Evolutionary conservation across 2,888 invertebrate genomes (phyloP).

Genomic region (Polyommatus icarus): DNA sequence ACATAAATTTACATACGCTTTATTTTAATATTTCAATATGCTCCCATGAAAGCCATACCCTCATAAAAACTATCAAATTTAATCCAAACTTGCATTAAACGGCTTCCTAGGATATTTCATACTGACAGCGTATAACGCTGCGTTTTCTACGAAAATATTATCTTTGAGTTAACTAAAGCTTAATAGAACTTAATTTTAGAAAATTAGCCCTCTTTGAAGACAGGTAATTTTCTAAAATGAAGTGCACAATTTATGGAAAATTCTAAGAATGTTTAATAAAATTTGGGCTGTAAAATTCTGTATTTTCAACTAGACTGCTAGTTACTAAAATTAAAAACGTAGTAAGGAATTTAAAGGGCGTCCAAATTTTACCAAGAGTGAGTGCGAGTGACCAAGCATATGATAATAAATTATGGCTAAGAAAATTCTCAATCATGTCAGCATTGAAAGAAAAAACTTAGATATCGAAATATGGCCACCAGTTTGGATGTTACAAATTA

Average conservation of each 20-base stretch:
- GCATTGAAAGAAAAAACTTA: no score
- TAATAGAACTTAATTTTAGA: background rate
- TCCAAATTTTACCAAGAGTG: no score
- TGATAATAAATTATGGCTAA: no score
- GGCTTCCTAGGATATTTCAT: background rate
- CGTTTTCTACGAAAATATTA: background rate
- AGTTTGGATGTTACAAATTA: no score
- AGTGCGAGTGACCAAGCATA: no score
- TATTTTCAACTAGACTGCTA: background rate
- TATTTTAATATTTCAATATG: background rate
- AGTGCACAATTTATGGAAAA: background rate
- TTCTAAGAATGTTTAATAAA: background rate
- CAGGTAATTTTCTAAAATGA: background rate
- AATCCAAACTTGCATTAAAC: background rate
- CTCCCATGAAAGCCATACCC: background rate
- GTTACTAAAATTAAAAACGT: no score
- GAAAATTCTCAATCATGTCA: no score
- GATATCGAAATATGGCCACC: no score
- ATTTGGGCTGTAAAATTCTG: background rate
- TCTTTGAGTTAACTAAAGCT: background rate
- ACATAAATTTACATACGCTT: background rate
- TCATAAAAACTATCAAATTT: slow-evolving; percentile 17
- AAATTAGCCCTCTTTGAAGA: background rate
- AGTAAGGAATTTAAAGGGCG: no score
- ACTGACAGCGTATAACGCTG: background rate